phyloP scores from a whole-genome alignment of 2,113 vertebrate species.

The Oryzias woworae region DNA sequence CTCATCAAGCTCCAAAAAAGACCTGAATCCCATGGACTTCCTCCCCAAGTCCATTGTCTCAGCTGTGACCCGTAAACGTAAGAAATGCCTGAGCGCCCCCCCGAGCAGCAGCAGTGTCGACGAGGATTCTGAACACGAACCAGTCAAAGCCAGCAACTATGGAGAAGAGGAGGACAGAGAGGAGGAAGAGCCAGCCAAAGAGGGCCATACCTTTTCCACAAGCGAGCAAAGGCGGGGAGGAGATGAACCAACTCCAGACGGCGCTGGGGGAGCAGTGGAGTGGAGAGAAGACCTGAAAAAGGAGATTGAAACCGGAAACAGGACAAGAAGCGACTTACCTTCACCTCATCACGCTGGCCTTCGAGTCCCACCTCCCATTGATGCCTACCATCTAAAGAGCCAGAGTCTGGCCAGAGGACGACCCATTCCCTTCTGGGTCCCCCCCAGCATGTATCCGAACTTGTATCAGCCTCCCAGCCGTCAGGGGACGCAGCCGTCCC shows the following conservation, averaged over 20 bases:
- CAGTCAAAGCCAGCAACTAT: constrained; percentile 70
- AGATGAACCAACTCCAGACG: constrained; percentile 17
- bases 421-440: constrained; percentile 51
- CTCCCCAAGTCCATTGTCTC: constrained; percentile 87
- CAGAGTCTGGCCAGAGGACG: constrained; percentile 8
- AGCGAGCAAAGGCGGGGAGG: constrained; percentile 24
- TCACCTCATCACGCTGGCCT: neutral
- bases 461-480: constrained; percentile 9
- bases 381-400: constrained; percentile 8
- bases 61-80: constrained; percentile 88
- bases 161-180: constrained; percentile 32
- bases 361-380: constrained; percentile 13
- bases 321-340: no score
- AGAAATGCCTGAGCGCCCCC: constrained; percentile 82
- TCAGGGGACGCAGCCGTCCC: constrained; percentile 63
- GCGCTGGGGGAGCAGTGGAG: neutral
- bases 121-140: constrained; percentile 86
- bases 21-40: constrained; percentile 83
- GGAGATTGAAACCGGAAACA: neutral
- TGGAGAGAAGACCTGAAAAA: constrained; percentile 8
- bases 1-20: constrained; percentile 81
- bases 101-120: constrained; percentile 85
- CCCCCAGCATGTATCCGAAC: constrained; percentile 28
- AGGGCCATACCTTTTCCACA: constrained; percentile 2
- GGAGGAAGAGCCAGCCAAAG: constrained; percentile 27